These are phyloP conservation scores for Mallotus villosus DNA, from an alignment of 2,797 vertebrate species.

Conservation along the genomic window DNA sequence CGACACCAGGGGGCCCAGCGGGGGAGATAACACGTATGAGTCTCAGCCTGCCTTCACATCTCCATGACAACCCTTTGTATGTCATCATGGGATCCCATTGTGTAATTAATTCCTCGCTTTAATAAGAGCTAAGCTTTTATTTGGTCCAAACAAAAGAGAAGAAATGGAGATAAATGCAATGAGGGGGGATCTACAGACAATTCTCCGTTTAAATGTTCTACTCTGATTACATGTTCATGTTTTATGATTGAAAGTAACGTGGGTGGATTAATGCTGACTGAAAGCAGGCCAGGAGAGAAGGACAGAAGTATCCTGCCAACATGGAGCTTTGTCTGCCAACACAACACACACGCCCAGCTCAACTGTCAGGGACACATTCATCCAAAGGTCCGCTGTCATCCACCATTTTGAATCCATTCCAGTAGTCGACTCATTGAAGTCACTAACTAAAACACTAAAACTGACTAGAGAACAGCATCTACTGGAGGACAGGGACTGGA, in stretches of 20 bases:
- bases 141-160: background rate
- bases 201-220: constrained; percentile 1
- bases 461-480: constrained; percentile 22
- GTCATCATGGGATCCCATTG: background rate
- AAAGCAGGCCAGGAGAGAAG: constrained; percentile 1
- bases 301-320: background rate
- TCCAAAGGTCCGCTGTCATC: constrained; percentile 4
- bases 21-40: background rate
- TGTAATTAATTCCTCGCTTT: constrained; percentile 3
- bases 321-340: background rate
- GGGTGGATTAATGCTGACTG: background rate
- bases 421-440: constrained; percentile 21
- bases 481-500: too few species aligned
- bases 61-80: background rate
- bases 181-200: background rate
- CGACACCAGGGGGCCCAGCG: background rate
- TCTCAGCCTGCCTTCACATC: background rate
- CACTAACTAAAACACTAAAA: too few species aligned
- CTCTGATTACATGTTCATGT: constrained; percentile 4
- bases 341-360: background rate
- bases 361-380: background rate
- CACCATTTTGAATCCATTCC: background rate
- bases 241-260: background rate
- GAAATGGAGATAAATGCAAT: background rate
- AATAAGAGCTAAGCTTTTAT: background rate